Evolutionary conservation across 2,888 invertebrate genomes (phyloP).

Genomic region (Hartigia nigra): DNA sequence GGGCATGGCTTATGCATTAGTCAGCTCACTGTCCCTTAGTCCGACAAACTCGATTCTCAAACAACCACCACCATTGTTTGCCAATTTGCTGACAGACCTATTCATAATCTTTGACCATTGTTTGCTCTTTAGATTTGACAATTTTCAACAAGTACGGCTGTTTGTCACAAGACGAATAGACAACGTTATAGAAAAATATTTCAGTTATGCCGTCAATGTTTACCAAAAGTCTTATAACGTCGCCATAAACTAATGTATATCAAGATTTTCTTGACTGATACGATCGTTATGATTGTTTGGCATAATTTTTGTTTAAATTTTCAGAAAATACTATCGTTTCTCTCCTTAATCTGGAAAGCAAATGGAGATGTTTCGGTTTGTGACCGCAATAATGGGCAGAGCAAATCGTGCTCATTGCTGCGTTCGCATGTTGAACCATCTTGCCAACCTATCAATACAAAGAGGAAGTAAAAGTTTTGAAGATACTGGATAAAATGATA

Average conservation of each 20-base stretch:
- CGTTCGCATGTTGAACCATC: conserved; percentile 54
- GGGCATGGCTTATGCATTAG: conserved; percentile 41
- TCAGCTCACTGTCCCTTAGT: conserved; percentile 38
- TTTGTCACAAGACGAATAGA: not conserved
- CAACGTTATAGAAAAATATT: not conserved
- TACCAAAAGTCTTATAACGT: not conserved
- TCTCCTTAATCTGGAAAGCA: not conserved
- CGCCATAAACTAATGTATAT: not conserved
- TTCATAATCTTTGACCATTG: conserved; percentile 28
- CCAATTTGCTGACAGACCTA: conserved; percentile 37
- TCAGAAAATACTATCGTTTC: not conserved
- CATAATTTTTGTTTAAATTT: not conserved
- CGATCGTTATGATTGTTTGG: not conserved
- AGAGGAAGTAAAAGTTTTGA: not conserved
- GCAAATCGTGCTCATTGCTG: conserved; percentile 59
- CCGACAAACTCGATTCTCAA: conserved; percentile 26
- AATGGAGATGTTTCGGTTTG: conserved; percentile 62
- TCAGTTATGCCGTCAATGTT: not conserved
- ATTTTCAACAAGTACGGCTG: not conserved
- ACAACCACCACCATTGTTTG: conserved; percentile 40
- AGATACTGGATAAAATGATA: not conserved
- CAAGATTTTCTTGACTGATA: not conserved
- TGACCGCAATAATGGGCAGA: conserved; percentile 68
- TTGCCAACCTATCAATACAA: conserved; percentile 21
- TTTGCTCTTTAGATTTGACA: conserved; percentile 16